Percentiles rank a stretch among this genome's conserved stretches.
These are phyloP conservation scores for Caenorhabditis angaria DNA, from an alignment of 2,888 invertebrate species.

Conservation along the genomic window DNA sequence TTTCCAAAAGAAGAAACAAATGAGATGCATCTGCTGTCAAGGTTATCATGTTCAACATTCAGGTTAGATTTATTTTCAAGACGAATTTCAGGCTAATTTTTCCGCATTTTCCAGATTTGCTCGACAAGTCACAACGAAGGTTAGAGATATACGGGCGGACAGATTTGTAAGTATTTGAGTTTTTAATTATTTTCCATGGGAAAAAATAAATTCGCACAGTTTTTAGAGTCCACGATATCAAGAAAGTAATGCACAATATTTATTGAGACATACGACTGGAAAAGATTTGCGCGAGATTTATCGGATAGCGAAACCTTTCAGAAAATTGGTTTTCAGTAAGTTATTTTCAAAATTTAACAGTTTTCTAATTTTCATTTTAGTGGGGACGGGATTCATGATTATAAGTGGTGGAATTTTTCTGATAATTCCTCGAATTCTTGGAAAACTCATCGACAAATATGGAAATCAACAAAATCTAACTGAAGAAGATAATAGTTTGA, in stretches of 20 bases:
- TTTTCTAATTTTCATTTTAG: conserved; percentile 74
- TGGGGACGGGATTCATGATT: conserved; percentile 84
- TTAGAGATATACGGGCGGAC: background rate
- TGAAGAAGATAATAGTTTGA: conserved; percentile 10
- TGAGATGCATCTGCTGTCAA: background rate
- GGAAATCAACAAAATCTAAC: conserved; percentile 22
- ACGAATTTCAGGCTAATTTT: background rate
- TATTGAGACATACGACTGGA: conserved; percentile 29
- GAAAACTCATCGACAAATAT: conserved; percentile 83
- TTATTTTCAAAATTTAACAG: background rate
- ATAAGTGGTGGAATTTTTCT: conserved; percentile 90
- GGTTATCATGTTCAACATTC: background rate
- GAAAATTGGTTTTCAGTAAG: conserved; percentile 32
- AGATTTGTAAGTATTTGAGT: background rate
- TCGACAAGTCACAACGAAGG: background rate
- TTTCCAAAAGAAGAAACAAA: background rate
- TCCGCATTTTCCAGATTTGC: background rate
- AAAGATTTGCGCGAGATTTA: conserved; percentile 33
- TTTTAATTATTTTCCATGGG: background rate
- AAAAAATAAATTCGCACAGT: background rate
- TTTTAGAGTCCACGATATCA: background rate
- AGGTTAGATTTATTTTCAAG: background rate
- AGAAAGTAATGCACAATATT: conserved; percentile 26
- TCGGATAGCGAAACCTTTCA: conserved; percentile 28
- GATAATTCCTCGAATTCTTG: conserved; percentile 90